These are phyloP conservation scores for Actinia tenebrosa DNA, from an alignment of 64 coral and sea anemone species.

Conservation along the genomic window DNA sequence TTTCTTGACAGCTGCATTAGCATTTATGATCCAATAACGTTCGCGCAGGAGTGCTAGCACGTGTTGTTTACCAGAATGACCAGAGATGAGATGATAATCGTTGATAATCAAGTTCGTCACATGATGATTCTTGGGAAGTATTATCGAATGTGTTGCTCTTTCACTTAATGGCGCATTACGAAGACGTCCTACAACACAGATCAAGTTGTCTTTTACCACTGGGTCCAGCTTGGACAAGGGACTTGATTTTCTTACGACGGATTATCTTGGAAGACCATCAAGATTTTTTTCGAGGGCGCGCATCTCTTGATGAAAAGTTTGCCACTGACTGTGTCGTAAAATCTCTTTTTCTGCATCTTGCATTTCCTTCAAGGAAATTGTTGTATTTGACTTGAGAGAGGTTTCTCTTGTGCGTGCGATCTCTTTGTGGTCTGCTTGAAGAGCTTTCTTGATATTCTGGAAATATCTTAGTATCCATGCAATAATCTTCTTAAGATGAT, in stretches of 20 bases:
- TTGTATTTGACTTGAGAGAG: neutral
- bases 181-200: conserved; percentile 16
- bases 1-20: neutral
- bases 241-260: neutral
- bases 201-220: neutral
- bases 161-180: neutral
- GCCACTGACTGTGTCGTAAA: neutral
- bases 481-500: conserved; percentile 29
- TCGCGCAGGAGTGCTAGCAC: neutral
- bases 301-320: conserved; percentile 14
- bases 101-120: neutral
- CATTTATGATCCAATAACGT: conserved; percentile 26
- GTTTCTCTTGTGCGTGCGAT: neutral
- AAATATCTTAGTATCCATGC: conserved; percentile 40
- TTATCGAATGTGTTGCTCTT: conserved; percentile 5
- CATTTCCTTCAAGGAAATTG: conserved; percentile 1
- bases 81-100: neutral
- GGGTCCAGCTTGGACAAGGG: neutral
- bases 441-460: neutral
- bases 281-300: neutral
- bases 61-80: conserved; percentile 8
- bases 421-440: neutral
- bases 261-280: neutral
- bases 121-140: conserved; percentile 15
- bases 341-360: neutral